Base-by-base conservation (phyloP, 1,140 invertebrate genomes). In the Himalopsyche phryganea region DNA sequence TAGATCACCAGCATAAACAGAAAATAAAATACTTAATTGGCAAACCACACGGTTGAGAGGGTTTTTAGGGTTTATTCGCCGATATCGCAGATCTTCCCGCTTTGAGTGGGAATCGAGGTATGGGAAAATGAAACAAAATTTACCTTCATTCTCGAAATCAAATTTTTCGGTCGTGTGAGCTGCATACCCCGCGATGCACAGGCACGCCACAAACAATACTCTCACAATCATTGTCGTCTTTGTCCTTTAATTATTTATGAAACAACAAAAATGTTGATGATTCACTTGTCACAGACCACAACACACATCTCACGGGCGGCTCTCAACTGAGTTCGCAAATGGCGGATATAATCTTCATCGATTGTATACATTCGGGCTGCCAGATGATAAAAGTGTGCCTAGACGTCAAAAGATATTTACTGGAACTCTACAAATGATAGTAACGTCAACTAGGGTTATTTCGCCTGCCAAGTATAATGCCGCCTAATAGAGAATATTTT, bases 261-360 rank as follows among this genome's bases (percentile, higher is more conserved):
- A 52, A 45, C n/a, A 19, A 33, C 51, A 18, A 45, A 42, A 42
- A 38, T 38, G 51, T 44, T 35, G 38, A 45, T 55, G 19, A 55
- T 55, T 55, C 52, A 48, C 44, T 47, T 38, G 45, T 38, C 45
- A 55, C 36, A 48, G 47, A 20, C 44, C 52, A 33, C 36, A 47
- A 47, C 38, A 46, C 50, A 44, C 50, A 55, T 47, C 52, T 19
- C 52, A 55, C 52, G 44, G 44, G 45, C 33, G 44, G 17, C 44
- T 38, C 52, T 47, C 41, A 9, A 20, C 23, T n/a, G 40, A 44
- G 51, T 53, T 53, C 52, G 52, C 52, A 55, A 55, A 55, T 55
- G 52, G 52, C 52, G 52, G 52, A 47, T 48, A 44, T 11, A 55
- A 55, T 55, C 40, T 53, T 55, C 52, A 55, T 55, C 52, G 52